phyloP scores from a whole-genome alignment of 92 coral and sea anemone species.

The Parazoanthus swiftii region DNA sequence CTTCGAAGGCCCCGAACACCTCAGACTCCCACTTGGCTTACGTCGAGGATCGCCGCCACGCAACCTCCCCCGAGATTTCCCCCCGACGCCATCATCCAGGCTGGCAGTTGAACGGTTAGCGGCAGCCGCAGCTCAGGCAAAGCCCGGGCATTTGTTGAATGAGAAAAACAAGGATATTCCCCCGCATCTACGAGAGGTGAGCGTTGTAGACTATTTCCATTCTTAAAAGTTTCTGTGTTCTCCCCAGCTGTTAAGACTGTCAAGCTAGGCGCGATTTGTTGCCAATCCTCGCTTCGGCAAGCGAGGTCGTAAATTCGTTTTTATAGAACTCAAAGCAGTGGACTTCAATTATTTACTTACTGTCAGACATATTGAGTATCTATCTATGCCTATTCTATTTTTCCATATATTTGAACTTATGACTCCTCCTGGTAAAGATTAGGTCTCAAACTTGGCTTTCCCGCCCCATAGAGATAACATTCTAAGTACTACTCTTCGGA shows the following conservation, averaged over 20 bases:
- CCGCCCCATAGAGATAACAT: no score
- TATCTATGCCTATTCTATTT: no score
- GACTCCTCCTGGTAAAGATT: no score
- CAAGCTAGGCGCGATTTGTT: background rate
- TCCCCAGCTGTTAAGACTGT: background rate
- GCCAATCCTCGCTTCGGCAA: background rate
- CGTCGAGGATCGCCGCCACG: constrained; percentile 68
- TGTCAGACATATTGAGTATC: no score
- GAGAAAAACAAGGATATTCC: constrained; percentile 66
- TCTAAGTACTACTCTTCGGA: no score
- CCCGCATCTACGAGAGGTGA: constrained; percentile 74
- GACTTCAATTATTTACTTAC: no score
- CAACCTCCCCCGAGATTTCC: constrained; percentile 64
- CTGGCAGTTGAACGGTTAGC: constrained; percentile 88
- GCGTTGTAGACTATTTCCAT: constrained; percentile 2
- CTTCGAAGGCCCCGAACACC: constrained; percentile 53
- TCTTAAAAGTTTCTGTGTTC: background rate
- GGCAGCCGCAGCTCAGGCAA: constrained; percentile 78
- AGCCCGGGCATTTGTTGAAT: constrained; percentile 49
- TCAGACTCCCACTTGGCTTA: constrained; percentile 58
- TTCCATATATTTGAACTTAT: no score
- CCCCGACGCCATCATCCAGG: constrained; percentile 69
- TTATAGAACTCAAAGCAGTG: no score
- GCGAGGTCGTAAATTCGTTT: background rate
- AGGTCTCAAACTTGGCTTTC: no score